Evolutionary conservation across 1,140 invertebrate species (phyloP).

Genomic region (Euura saliciscinereae): DNA sequence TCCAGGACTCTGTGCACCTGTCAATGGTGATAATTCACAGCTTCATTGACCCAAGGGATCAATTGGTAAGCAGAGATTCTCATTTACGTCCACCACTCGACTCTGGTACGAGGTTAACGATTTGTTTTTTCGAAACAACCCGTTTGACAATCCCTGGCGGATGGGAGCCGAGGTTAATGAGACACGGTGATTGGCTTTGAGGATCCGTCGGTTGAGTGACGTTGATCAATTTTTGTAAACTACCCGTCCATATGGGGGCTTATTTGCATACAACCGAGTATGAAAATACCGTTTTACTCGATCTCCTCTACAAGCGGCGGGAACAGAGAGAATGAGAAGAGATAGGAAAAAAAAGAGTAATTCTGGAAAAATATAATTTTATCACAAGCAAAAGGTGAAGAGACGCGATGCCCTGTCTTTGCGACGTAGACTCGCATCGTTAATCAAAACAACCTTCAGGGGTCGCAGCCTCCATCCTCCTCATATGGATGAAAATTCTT

Average conservation of each 20-base stretch:
- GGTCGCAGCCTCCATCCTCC: too few species aligned
- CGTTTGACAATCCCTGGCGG: conserved; percentile 34
- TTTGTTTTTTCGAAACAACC: not conserved
- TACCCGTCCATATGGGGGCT: conserved; percentile 14
- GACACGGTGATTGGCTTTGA: conserved; percentile 44
- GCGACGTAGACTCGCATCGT: too few species aligned
- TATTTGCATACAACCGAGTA: conserved; percentile 42
- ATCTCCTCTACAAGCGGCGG: not conserved
- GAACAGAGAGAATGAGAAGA: not conserved
- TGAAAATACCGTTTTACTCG: not conserved
- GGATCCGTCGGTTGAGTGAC: conserved; percentile 44
- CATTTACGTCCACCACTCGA: conserved; percentile 17
- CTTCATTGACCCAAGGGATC: conserved; percentile 49
- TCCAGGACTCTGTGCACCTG: conserved; percentile 46
- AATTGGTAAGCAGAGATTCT: conserved; percentile 49
- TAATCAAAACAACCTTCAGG: not conserved
- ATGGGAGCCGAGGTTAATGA: conserved; percentile 45
- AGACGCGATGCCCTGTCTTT: too few species aligned
- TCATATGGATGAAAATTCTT: too few species aligned
- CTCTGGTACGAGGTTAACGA: not conserved
- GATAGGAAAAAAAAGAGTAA: too few species aligned
- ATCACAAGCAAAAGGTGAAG: too few species aligned
- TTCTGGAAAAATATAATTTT: too few species aligned
- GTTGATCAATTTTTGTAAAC: conserved; percentile 45
- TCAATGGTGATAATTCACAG: conserved; percentile 50